Evolutionary conservation across 2,797 vertebrate genomes (phyloP).

Genomic region (Xenops minutus): DNA sequence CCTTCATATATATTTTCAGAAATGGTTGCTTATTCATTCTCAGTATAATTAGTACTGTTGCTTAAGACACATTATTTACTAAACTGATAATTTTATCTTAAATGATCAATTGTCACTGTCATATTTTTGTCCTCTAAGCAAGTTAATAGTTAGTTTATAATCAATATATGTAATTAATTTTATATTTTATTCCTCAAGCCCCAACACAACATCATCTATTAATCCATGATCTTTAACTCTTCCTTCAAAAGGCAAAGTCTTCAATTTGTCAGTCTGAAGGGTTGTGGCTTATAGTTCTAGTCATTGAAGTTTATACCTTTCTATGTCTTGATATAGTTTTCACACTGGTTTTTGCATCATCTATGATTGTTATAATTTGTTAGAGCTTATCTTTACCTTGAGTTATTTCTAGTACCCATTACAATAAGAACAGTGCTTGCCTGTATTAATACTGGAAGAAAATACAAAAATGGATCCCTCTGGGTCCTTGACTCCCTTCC

Average conservation of each 20-base stretch:
- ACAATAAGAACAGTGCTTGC: neutral
- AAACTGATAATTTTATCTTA: neutral
- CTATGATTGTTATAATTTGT: neutral
- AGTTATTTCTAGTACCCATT: neutral
- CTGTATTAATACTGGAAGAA: neutral
- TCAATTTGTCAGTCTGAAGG: neutral
- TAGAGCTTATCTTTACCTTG: neutral
- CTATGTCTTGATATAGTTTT: neutral
- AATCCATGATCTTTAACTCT: neutral
- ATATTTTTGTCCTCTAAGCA: neutral
- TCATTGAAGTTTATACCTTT: neutral
- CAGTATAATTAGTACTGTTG: neutral
- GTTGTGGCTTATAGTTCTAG: neutral
- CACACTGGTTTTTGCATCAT: neutral
- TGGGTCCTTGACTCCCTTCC: neutral
- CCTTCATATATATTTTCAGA: neutral
- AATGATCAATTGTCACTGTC: neutral
- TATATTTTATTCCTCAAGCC: neutral
- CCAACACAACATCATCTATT: neutral
- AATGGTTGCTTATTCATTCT: neutral
- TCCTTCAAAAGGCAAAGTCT: neutral
- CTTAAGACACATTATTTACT: neutral
- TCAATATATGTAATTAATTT: neutral
- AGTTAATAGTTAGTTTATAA: neutral
- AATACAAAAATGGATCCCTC: neutral